Evolutionary conservation across 35 echinoderm and acorn worm genomes (phyloP), one percentile per base, ranked within the genome.

Genomic region (Heliocidaris tuberculata): DNA sequence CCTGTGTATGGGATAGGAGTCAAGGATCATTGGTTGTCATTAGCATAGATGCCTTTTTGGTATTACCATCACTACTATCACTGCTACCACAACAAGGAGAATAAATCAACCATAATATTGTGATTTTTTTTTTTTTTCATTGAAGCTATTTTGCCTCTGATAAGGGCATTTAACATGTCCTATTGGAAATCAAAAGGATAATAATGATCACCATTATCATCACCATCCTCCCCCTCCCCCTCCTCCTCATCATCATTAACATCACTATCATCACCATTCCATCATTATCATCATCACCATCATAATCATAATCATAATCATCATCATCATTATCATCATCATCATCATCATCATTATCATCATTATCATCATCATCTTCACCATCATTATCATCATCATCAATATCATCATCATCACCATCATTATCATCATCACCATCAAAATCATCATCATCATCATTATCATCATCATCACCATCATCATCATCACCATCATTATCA

Each of bases 1-100:
- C 98, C 98, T 99, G 29, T 48, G 47, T 35, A 70, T 27, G 31
- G 87, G 10, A 70, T 70, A 29, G 87, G 11, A 12, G 9, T 19
- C 86, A 88, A 35, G 13, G 9, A 48, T 24, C 27, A 88, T 70
- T 15, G 16, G 24, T 9, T 2, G 12, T 12, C 59, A 60, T 2
- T 70, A 6, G 6, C 60, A 70, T 70, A 70, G 21, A 70, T 24
- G 60, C 24, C 2, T 1, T 27, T 70, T 24, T 70, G 60, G 17
- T 70, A 70, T 42, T 42, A 70, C 60, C 60, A 70, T 24, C 17
- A 70, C 15, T 27, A 70, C 0, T 19, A 70, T 19, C 60, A 70
- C 24, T 27, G 2, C 24, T 2, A 70, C 24, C 60, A 70, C 17
- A 17, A 19, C 24, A 16, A 70, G 4, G 17, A 70, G 17, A 17